Base-by-base conservation (phyloP, 1,140 invertebrate species). In the Solenopsis invicta region DNA sequence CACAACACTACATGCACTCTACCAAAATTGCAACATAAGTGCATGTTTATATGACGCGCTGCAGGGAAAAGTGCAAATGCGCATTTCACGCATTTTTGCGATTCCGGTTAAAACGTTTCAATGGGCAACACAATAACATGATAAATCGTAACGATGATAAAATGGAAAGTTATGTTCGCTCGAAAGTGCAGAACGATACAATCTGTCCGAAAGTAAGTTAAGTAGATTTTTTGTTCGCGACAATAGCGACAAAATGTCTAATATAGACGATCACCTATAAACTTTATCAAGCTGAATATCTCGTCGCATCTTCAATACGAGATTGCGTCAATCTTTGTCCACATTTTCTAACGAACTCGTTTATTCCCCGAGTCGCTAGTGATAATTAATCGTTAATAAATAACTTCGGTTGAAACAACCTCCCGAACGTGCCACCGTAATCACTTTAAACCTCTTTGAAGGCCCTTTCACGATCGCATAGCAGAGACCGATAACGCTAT, bases 401-500 rank as follows among this genome's bases (percentile, higher is more conserved):
- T 48, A 74, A 59, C 41, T 62, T 59, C 18, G 54, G 24, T 50
- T 34, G 45, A 61, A 84, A 84, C 80, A 37, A 75, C 54, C 21
- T 48, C 2, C 24, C 41, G 37, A 37, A 41, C 69, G 80, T 61
- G 54, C 52, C 48, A 61, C 16, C 37, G 67, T 84, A 84, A 84
- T 84, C 80, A 62, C 69, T 84, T 84, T 37, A 75, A 84, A 84
- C 24, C 56, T 45, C 80, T 75, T 84, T 84, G 67, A 75, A 74
- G 69, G 41, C 29, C 69, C 54, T 84, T 74, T 67, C 24, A 41
- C 34, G 76, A 64, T 78, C 61, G n/a, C 77, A 41, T 10, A 69
- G 34, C 62, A 34, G 24, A 16, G 37, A 74, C 21, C 24, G 41
- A 84, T 74, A 45, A 84, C 41, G 69, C 24, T 61, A 75, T 75